Base-by-base conservation (phyloP, 2,888 invertebrate genomes). In the Lysandra coridon region DNA sequence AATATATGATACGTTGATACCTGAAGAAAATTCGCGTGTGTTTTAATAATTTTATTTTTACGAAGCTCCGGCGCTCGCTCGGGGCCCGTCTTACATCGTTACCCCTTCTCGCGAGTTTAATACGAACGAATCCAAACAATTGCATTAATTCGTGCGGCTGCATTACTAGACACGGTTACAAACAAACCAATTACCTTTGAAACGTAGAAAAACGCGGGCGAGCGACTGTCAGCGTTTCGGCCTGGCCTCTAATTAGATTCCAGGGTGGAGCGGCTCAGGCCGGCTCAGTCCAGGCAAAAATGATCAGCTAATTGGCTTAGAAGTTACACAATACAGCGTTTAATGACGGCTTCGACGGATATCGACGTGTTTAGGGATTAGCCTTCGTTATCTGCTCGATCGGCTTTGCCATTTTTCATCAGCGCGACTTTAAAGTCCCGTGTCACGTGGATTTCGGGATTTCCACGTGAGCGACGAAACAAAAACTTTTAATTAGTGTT, bases 221-320 rank as follows among this genome's bases (percentile, higher is more conserved):
- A 92, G 89, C 87, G 89, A 90, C 89, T 89, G 93, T 92, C 93
- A 93, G 93, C 92, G 85, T 91, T 93, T 92, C 87, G 90, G 91
- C 89, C 88, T 88, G 90, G 88, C 91, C 91, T 92, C 92, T 94
- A 93, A 94, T 93, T 94, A 93, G 94, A 94, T 93, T 93, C 91
- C 88, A 88, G 91, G 88, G 87, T 87, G 90, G 92, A 93, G 92
- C 90, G 92, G 93, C 92, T 93, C 93, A 93, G 88, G 89, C 89
- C 91, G 89, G 93, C 93, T 94, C 91, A 93, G 90, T 89, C 86
- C 88, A 88, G 91, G 92, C 90, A 93, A 93, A 94, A 93, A 92
- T 93, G 91, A 91, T 89, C 91, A 91, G 88, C 93, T 94, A 94
- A 93, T 93, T 93, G 94, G 94, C 93, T 93, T 93, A 93, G 91